Conservation (phyloP, 2,113 vertebrate species). For the Cynoglossus semilaevis region DNA sequence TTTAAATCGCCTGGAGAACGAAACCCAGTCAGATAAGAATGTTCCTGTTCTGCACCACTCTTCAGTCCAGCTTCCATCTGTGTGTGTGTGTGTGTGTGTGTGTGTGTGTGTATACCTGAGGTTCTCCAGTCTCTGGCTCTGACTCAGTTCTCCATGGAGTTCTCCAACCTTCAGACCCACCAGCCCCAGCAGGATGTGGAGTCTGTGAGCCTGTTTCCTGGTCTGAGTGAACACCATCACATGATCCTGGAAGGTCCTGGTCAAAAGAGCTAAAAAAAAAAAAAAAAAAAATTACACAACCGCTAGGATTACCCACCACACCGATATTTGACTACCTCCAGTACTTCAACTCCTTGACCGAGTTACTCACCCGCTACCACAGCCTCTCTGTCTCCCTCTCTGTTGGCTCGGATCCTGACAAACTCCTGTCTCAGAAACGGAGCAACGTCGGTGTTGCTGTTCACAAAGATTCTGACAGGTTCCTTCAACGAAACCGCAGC, state of each 20-base stretch:
- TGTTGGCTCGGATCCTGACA: slow-evolving; percentile 85
- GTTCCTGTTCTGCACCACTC: background rate
- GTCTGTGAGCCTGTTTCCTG: slow-evolving; percentile 95
- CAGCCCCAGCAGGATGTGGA: slow-evolving; percentile 94
- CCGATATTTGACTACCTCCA: background rate
- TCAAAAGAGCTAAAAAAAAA: slow-evolving; percentile 83
- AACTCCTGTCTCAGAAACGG: slow-evolving; percentile 96
- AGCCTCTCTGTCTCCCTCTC: slow-evolving; percentile 93
- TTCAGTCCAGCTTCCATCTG: background rate
- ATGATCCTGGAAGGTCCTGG: slow-evolving; percentile 91
- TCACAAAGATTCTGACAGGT: slow-evolving; percentile 91
- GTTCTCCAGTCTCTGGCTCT: slow-evolving; percentile 90
- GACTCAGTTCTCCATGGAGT: slow-evolving; percentile 94
- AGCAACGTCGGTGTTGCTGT: slow-evolving; percentile 97
- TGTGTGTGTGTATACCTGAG: slow-evolving; percentile 76
- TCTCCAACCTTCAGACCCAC: slow-evolving; percentile 93
- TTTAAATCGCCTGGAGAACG: slow-evolving; percentile 86
- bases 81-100: background rate
- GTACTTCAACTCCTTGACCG: background rate
- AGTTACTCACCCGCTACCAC: slow-evolving; percentile 83
- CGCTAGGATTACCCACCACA: too few species aligned
- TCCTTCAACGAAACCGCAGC: slow-evolving; percentile 92
- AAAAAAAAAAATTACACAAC: too few species aligned
- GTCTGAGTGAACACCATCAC: slow-evolving; percentile 99
- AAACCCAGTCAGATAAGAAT: background rate